Base-by-base conservation (phyloP, 2,113 vertebrate genomes). In the Cyprinodon brontotheroides region DNA sequence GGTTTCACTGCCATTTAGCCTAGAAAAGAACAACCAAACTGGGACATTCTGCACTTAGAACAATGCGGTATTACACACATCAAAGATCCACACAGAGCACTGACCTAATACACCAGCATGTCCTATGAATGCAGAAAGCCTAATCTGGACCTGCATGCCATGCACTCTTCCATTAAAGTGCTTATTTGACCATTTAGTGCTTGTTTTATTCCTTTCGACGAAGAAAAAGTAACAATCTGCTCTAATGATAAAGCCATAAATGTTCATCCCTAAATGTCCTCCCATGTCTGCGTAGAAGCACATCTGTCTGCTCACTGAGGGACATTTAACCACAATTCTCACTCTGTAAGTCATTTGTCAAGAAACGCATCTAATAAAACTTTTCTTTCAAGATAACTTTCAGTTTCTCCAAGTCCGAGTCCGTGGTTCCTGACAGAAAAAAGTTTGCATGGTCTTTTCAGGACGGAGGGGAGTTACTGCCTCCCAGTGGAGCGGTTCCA, bases 1-100 rank as follows among this genome's bases (percentile, higher is more conserved):
- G 80, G 82, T 81, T 87, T 92, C 85, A 80, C 86, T 91, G 86
- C 92, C 90, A 91, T 94, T 92, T 91, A 92, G 89, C 85, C 72
- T 81, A 84, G 70, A 79, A 86, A 83, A 85, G 78, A 86, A 77
- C 43, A 59, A 79, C 41, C 84, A 87, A 89, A 89, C 86, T 88
- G 81, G 90, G 89, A 67, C 89, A 91, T 88, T 88, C 74, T 86
- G 85, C 65, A n/a, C 91, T 92, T 91, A 91, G 74, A 88, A 92
- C 90, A 91, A 90, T 75, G 84, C 82, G 78, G 80, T 76, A 67
- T 84, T 87, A 82, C 76, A 83, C 70, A 82, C 17, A n/a, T 50
- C 77, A 65, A 57, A 40, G n/a, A 87, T 64, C 75, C 68, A 67
- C 47, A 47, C 63, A 73, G 72, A 62, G 67, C 80, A 72, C 20